A percentile compares a stretch with the other conserved stretches of the same genome.
These are phyloP conservation scores for Notarius quadriscutis DNA, from an alignment of 2,113 vertebrate species.

Conservation along the genomic window DNA sequence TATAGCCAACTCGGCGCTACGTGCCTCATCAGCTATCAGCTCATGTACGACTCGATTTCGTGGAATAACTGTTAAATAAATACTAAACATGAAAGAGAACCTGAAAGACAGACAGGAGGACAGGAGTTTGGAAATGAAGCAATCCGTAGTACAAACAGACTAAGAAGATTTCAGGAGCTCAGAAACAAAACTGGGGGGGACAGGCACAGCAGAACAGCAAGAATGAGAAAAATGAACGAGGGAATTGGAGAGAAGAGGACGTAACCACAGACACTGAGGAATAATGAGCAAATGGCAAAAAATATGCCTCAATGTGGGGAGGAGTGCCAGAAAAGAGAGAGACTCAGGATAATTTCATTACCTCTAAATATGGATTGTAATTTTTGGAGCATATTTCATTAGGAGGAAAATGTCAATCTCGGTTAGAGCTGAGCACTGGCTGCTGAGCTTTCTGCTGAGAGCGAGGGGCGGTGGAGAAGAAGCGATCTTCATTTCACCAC, in stretches of 20 bases:
- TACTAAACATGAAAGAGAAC: constrained; percentile 36
- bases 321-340: constrained; percentile 42
- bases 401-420: constrained; percentile 52
- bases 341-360: constrained; percentile 55
- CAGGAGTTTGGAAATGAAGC: not conserved
- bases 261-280: constrained; percentile 51
- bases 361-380: constrained; percentile 53
- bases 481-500: constrained; percentile 50
- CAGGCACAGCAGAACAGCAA: not conserved
- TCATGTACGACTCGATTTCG: no score
- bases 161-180: not conserved
- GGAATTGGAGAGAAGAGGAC: constrained; percentile 31
- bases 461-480: constrained; percentile 5
- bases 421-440: constrained; percentile 38
- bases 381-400: constrained; percentile 51
- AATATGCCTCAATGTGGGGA: constrained; percentile 44
- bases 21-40: no score
- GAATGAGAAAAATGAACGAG: constrained; percentile 27
- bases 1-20: no score
- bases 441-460: constrained; percentile 39
- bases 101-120: constrained; percentile 43
- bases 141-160: not conserved
- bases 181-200: not conserved
- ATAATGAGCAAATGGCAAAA: constrained; percentile 19
- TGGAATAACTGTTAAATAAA: not conserved